Evolutionary conservation across 2,797 vertebrate genomes (phyloP), one percentile per base, ranked within the genome.

Genomic region (Acipenser oxyrinchus): DNA sequence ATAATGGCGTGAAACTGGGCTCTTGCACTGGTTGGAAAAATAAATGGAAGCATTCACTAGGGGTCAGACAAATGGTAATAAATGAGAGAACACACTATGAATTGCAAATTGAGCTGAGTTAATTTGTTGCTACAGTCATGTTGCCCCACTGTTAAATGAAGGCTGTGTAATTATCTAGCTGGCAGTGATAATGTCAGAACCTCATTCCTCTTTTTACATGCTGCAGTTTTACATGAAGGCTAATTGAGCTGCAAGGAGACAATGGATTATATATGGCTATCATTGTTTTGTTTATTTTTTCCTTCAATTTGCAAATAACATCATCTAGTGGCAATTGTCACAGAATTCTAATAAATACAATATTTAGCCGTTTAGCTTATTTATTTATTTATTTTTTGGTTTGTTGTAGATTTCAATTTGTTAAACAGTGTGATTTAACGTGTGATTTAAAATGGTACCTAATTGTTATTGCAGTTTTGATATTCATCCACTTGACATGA

Each of bases 221-320:
- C 84, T 84, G 89, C 84, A 80, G 89, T 90, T 89, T 90, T 90
- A 89, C 89, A 89, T 70, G 83, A 82, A 83, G 81, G 85, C 87
- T 92, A 88, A 92, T 91, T 91, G 90, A 90, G 88, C 89, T 86
- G 86, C 88, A 88, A 89, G 86, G 88, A 89, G 88, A 89, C 87
- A 88, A 87, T 82, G 81, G 85, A 88, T 90, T 89, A 87, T 87
- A 84, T 85, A 84, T 86, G 83, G 80, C 83, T 81, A 80, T 37
- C 37, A 37, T 37, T 37, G 37, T 37, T 37, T 37, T 37, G 37
- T 37, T 37, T 37, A 37, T 37, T 37, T 37, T 48, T 62, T 53
- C 80, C 37, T 37, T 83, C 82, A 79, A 75, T 86, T 85, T 82
- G 82, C 83, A 85, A 84, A 84, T 84, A 84, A 79, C 67, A 79